Evolutionary conservation across 1,140 invertebrate genomes (phyloP), one percentile per base, ranked within the genome.

Genomic region (Lamellibrachia luymesi): DNA sequence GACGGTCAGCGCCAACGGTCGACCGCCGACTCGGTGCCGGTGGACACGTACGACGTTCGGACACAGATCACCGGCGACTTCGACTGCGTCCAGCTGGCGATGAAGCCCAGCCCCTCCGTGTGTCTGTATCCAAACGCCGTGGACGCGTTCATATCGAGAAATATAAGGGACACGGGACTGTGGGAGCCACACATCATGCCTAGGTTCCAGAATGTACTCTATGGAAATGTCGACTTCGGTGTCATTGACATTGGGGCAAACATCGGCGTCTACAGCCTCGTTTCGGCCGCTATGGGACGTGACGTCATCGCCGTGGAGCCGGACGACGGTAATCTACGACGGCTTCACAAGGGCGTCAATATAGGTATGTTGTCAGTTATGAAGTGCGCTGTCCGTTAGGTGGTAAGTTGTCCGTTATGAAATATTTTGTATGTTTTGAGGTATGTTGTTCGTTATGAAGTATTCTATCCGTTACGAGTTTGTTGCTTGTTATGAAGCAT

Each of bases 241-340:
- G 93, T 94, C 38, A 94, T 94, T 64, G 94, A 94, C 90, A 93
- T 94, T 56, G 94, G 94, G 25, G 94, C 94, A 8, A 94, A 94
- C 92, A 93, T 94, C 90, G 94, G 94, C n/a, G 90, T 93, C n/a
- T 94, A 94, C 92, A 93, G 91, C 51, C 90, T 94, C 25, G 52
- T 94, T 13, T 93, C 94, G 27, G 94, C 94, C n/a, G 92, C 91
- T 38, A 94, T 93, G 92, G 94, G 94, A n/a, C 94, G 94, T 91
- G 52, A 90, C 22, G 94, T 94, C 51, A 92, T 94, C 7, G 94
- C 94, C 6, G 94, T 94, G 25, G 94, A 94, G n/a, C 94, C 94
- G 13, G 51, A 93, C 51, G 56, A 56, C 49, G 80, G 51, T 25
- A 94, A 93, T 94, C 92, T 94, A 51, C 49, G 89, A 5, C 50